Evolutionary conservation across 2,113 vertebrate genomes (phyloP).

Genomic region (Ochotona princeps): DNA sequence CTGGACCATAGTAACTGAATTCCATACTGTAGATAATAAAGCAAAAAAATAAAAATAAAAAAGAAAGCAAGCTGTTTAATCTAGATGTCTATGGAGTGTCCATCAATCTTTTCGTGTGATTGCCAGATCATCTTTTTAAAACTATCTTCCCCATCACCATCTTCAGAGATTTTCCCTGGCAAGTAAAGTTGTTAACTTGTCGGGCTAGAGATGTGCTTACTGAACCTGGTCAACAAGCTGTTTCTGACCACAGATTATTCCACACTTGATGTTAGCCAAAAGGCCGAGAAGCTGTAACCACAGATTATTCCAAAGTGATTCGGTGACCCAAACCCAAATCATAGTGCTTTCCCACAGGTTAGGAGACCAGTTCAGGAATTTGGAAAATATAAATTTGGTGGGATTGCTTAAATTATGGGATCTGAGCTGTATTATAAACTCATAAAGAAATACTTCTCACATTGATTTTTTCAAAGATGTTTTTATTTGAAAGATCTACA

Average conservation of each 20-base stretch:
- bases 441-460: too few species aligned
- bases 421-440: too few species aligned
- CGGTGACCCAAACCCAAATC: not conserved
- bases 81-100: rapidly evolving
- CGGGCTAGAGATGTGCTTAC: not conserved
- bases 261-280: too few species aligned
- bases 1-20: not conserved
- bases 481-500: too few species aligned
- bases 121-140: not conserved
- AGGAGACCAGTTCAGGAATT: too few species aligned
- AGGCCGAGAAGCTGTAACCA: too few species aligned
- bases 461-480: too few species aligned
- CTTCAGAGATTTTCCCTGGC: not conserved
- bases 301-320: not conserved
- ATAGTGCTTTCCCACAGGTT: too few species aligned
- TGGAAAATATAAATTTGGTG: too few species aligned
- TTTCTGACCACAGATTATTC: not conserved
- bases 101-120: not conserved
- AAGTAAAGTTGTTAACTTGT: not conserved
- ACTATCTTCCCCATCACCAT: not conserved
- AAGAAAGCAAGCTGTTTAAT: not conserved
- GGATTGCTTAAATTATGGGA: too few species aligned
- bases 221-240: rapidly evolving
- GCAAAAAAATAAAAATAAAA: not conserved
- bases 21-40: not conserved